phyloP scores from a whole-genome alignment of 1,140 invertebrate species.

The Himalopsyche phryganea region DNA sequence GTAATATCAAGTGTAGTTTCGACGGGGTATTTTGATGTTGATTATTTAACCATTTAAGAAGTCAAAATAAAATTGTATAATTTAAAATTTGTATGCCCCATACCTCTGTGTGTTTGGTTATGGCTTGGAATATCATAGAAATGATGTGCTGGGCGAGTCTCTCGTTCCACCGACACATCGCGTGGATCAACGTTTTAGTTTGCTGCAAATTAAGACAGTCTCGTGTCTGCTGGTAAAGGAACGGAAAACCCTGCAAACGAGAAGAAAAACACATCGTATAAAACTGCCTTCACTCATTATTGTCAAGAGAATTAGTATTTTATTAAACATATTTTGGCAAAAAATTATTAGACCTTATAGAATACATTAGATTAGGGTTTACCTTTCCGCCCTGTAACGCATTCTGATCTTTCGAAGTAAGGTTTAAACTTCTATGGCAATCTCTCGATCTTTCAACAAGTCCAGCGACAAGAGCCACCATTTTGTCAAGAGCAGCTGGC shows the following conservation, averaged over 20 bases:
- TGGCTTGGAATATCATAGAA: constrained; percentile 83
- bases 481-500: constrained; percentile 90
- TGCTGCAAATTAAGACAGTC: constrained; percentile 90
- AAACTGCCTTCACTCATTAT: not conserved
- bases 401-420: constrained; percentile 75
- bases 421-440: constrained; percentile 67
- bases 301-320: too few species aligned
- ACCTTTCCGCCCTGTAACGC: constrained; percentile 83
- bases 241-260: constrained; percentile 73
- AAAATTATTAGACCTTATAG: too few species aligned
- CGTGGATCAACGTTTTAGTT: constrained; percentile 88
- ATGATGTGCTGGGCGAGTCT: constrained; percentile 80
- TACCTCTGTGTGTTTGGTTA: constrained; percentile 86
- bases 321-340: too few species aligned
- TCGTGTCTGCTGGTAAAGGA: constrained; percentile 90
- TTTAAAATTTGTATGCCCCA: too few species aligned
- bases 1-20: too few species aligned
- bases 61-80: too few species aligned
- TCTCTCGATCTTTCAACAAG: constrained; percentile 85
- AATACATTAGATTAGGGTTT: too few species aligned
- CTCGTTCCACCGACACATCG: constrained; percentile 86
- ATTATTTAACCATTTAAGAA: too few species aligned
- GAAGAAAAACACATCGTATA: not conserved
- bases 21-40: too few species aligned
- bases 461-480: constrained; percentile 85